Base-by-base conservation (phyloP, 2,113 vertebrate species). In the Isichthys henryi region DNA sequence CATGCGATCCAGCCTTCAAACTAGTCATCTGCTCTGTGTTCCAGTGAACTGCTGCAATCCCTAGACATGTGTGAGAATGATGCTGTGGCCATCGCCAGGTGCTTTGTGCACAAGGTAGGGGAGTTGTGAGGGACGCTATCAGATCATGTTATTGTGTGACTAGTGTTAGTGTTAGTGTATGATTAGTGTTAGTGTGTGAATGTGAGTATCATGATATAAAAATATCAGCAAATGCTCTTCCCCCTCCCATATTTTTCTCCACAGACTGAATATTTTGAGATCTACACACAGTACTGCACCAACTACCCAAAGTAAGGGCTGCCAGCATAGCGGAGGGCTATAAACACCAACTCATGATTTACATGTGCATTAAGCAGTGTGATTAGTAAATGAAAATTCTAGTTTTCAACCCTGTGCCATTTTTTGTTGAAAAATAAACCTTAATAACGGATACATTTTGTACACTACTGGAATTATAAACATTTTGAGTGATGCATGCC, bases 201-300 rank as follows among this genome's bases (percentile, higher is more conserved):
- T n/a, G 19, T 43, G 62, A 31, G 10, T 70, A 27, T 31, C 11
- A 31, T 43, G 74, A 17, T 19, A 17, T 35, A 17, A 80, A 17
- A 80, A 80, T 80, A 43, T 17, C 5, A n/a, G 31, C 74, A 43
- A 80, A 35, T 19, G 17, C 35, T 19, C 70, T 77, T 35, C 74
- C 74, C 31, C 35, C 88, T 39, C 23, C 0, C 45, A 89, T 11
- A 89, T 88, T 88, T 88, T 19, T 35, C 62, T 56, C 91, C 62
- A 0, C 95, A 99, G 98, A 99, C 97, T 92, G 96, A 98, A 87
- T 96, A 98, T 91, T 99, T 99, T 91, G 96, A 98, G 92, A 99
- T 99, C 95, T 99, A 99, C 93, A 99, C 98, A 5, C 98, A 99
- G 91, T 99, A 99, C 93, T 99, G 98, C 94, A 99, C 97, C 93